Evolutionary conservation across 37 sponge, comb jelly and placozoan genomes (phyloP), one percentile per base, ranked within the genome.

Genomic region (Amphimedon queenslandica): DNA sequence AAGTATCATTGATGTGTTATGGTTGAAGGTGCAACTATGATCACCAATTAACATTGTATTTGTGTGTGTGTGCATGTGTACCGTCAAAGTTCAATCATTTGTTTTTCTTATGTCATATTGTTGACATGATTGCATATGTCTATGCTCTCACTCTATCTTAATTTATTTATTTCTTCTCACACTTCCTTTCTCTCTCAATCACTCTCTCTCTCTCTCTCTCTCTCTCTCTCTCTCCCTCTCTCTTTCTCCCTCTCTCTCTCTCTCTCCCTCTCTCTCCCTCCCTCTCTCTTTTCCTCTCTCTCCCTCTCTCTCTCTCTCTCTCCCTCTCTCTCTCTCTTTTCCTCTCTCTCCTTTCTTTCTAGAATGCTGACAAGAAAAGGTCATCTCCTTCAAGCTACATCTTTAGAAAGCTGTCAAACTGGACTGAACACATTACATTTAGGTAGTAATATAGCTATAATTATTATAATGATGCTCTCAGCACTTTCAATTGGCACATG

Each of bases 341-440:
- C n/a, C n/a, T n/a, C n/a, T n/a, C n/a, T n/a, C n/a, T n/a, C n/a
- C n/a, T n/a, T n/a, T n/a, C n/a, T n/a, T n/a, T n/a, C n/a, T n/a
- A n/a, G n/a, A 18, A 40, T 18, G 37, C 24, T 37, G 64, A 25
- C 43, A 16, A 5, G 65, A 4, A 13, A 10, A 77, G 57, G 38
- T 16, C 5, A 21, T n/a, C 18, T 35, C 43, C 31, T 25, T 70
- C 72, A 35, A 79, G 71, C 20, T 38, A 71, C 55, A 58, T 63
- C 2, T 83, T 82, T 63, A 77, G 29, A 60, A 88, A 88, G 75
- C 75, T 66, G 31, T 51, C 88, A 35, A 88, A 72, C 61, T 88
- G 88, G 88, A 8, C 30, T 25, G 28, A 37, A 11, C 81, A 73
- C 66, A 36, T 81, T 8, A 72, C 37, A 18, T 42, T 82, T 6